Percentiles rank a stretch among this genome's conserved stretches.
Evolutionary conservation across 2,797 vertebrate genomes (phyloP).

Genomic region (Pangasius krempfi): DNA sequence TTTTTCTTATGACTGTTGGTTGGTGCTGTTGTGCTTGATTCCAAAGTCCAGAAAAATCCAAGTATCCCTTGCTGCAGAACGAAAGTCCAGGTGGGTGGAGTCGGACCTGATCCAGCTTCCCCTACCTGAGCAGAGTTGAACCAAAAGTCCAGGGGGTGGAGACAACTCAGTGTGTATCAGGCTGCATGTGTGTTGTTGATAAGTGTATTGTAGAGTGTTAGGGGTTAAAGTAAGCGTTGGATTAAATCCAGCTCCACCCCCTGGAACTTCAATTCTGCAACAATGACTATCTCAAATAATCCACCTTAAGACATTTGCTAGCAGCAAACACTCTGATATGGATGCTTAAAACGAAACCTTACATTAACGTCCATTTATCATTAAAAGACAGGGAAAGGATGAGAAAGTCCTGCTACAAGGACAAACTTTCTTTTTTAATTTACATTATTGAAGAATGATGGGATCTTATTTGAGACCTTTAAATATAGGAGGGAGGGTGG

Average conservation of each 20-base stretch:
- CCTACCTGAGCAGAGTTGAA: too few relatives aligned
- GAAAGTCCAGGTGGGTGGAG: background rate
- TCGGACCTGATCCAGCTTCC: background rate
- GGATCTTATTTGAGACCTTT: background rate
- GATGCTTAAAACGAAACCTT: background rate
- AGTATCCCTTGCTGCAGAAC: background rate
- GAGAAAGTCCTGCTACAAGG: background rate
- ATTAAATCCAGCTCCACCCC: background rate
- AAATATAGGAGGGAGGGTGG: background rate
- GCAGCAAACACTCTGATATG: background rate
- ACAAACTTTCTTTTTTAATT: background rate
- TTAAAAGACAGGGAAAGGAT: background rate
- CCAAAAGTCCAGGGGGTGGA: background rate
- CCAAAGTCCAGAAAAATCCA: background rate
- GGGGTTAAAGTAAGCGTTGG: background rate
- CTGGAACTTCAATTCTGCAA: background rate
- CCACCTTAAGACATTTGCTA: too few relatives aligned
- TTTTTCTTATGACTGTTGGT: background rate
- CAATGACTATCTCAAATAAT: background rate
- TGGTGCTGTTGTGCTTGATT: background rate
- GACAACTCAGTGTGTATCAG: background rate
- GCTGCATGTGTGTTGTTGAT: background rate
- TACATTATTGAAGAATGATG: background rate
- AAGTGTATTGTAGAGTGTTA: background rate
- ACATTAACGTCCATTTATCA: too few relatives aligned